Evolutionary conservation across 1,140 invertebrate species (phyloP).

Genomic region (Campodea augens): DNA sequence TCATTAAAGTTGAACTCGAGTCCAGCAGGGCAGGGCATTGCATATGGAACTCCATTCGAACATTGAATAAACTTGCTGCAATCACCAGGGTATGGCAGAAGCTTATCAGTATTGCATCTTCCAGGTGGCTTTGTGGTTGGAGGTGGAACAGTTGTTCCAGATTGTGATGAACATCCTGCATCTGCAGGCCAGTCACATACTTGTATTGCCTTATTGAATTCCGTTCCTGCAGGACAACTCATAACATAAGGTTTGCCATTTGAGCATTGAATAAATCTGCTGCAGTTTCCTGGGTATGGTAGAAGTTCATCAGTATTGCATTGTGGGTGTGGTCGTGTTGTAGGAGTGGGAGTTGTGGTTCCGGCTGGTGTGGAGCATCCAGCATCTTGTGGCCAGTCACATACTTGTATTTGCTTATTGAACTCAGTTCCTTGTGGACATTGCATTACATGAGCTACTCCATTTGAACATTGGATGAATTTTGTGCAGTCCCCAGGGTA

Average conservation of each 20-base stretch:
- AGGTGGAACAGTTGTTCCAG: background rate
- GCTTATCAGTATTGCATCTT: no score
- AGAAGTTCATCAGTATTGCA: constrained; percentile 11
- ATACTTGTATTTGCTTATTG: constrained; percentile 13
- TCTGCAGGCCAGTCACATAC: constrained; percentile 22
- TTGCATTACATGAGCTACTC: constrained; percentile 7
- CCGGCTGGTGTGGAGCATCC: constrained; percentile 5
- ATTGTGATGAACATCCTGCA: constrained; percentile 14
- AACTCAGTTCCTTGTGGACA: constrained; percentile 15
- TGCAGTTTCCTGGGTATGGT: constrained; percentile 29
- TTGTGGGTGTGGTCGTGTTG: background rate
- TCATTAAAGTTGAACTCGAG: background rate
- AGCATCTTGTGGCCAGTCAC: constrained; percentile 16
- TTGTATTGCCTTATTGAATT: constrained; percentile 28
- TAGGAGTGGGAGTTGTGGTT: background rate
- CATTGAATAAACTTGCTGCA: background rate
- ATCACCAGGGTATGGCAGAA: background rate
- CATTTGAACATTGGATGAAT: constrained; percentile 13
- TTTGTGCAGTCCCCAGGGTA: constrained; percentile 11
- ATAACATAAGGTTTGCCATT: constrained; percentile 26
- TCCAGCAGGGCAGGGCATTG: background rate
- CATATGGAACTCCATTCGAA: background rate
- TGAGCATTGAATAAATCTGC: constrained; percentile 32
- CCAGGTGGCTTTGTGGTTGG: background rate
- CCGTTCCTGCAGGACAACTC: constrained; percentile 24